Evolutionary conservation across 2,888 invertebrate genomes (phyloP), one percentile per base, ranked within the genome.

Genomic region (Epinotia bilunana): DNA sequence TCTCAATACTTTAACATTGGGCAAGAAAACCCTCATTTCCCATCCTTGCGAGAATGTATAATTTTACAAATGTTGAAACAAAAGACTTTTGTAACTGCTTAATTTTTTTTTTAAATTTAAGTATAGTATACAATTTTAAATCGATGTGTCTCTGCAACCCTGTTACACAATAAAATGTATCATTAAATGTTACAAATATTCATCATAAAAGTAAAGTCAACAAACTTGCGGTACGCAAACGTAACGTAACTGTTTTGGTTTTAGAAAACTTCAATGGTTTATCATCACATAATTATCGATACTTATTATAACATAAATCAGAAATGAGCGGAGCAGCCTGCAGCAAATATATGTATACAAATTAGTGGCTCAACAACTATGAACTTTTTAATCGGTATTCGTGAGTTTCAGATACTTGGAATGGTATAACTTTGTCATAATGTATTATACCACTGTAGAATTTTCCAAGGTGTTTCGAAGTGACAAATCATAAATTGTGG

Each of bases 261-360:
- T 72, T 75, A 55, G 65, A 74, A 39, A 80, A 89, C 86, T 89
- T 93, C 93, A 92, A 93, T 93, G 93, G 93, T 93, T 86, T 91
- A 88, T 84, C 86, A 93, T 93, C 93, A 93, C 92, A 92, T 89
- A 87, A 82, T 84, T 83, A 67, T 72, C 67, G 23, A 61, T 73
- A 77, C 73, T 72, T 72, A 78, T 60, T 65, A 64, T 63, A 76
- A 71, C 28, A 39, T 70, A 16, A 71, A 65, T 72, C 65, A 65
- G 73, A 73, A 53, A 58, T 63, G 69, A 74, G 63, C 13, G 55
- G 55, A 55, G 23, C 3, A 55, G 46, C 55, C 33, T 11, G 53
- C 65, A 65, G 33, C 16, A 28, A 33, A 65, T 65, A 53, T 53
- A 53, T 65, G n/a, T 33, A 33, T 28, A 46, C n/a, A 64, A 3